Conservation (phyloP, 2,113 vertebrate genomes). For the Cettia cetti region DNA sequence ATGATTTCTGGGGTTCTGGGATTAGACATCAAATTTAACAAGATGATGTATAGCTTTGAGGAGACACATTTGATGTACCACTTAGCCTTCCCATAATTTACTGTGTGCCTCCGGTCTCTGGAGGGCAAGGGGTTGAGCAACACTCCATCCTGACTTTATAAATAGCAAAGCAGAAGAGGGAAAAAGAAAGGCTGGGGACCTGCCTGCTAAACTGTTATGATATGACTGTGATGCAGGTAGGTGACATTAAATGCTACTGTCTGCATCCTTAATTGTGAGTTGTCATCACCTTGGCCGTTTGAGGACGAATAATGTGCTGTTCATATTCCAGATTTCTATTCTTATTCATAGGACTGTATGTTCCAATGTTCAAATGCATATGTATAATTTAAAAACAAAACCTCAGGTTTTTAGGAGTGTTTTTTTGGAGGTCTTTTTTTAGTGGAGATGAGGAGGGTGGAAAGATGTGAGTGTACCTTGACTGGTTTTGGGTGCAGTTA, state of each 20-base stretch:
- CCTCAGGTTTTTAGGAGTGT: background rate
- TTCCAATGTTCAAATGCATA: background rate
- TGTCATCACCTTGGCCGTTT: conserved; percentile 53
- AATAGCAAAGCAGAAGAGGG: conserved; percentile 62
- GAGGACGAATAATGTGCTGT: conserved; percentile 39
- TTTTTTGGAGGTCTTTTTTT: background rate
- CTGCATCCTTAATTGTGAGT: conserved; percentile 65
- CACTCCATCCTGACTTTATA: conserved; percentile 62
- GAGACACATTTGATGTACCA: conserved; percentile 69
- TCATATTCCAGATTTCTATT: conserved; percentile 27
- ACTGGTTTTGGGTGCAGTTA: background rate
- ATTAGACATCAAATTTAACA: conserved; percentile 69
- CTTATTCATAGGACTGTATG: background rate
- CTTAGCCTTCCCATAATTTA: conserved; percentile 68
- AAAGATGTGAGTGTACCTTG: background rate
- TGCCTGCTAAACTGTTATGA: conserved; percentile 50
- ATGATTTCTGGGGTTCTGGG: conserved; percentile 60
- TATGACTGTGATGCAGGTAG: conserved; percentile 44
- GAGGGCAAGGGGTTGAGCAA: conserved; percentile 56
- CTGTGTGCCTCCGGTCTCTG: conserved; percentile 39
- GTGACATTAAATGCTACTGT: conserved; percentile 63
- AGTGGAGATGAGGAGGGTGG: background rate
- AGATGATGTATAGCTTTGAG: conserved; percentile 68
- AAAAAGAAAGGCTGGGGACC: conserved; percentile 43
- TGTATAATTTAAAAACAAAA: conserved; percentile 35